Evolutionary conservation across 1,140 invertebrate genomes (phyloP).

Genomic region (Nebria ingens): DNA sequence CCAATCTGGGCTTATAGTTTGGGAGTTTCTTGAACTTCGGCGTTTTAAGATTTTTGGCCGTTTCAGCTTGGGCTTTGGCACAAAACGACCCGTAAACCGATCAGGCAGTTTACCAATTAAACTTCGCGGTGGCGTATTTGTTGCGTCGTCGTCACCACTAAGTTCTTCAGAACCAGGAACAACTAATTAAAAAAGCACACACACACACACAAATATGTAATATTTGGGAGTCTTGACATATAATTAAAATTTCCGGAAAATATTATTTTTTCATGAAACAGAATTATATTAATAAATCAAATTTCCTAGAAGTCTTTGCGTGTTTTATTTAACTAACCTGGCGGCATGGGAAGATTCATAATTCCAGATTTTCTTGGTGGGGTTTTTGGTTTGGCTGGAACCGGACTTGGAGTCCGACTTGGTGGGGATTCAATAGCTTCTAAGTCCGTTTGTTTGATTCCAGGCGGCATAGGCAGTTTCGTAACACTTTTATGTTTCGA

Average conservation of each 20-base stretch:
- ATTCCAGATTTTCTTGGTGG: constrained; percentile 50
- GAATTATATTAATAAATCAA: neutral
- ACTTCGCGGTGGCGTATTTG: constrained; percentile 53
- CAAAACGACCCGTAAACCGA: constrained; percentile 27
- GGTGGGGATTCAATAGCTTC: constrained; percentile 62
- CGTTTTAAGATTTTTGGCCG: constrained; percentile 67
- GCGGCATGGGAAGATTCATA: constrained; percentile 82
- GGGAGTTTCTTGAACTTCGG: constrained; percentile 50
- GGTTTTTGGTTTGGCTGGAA: constrained; percentile 38
- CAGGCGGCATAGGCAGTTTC: constrained; percentile 73
- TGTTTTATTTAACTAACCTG: constrained; percentile 50
- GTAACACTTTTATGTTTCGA: constrained; percentile 54
- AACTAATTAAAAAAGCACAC: constrained; percentile 38
- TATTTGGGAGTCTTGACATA: too few relatives aligned
- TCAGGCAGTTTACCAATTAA: constrained; percentile 23
- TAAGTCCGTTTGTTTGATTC: constrained; percentile 67
- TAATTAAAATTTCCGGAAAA: too few relatives aligned
- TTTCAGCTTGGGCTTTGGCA: constrained; percentile 46
- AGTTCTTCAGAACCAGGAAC: constrained; percentile 68
- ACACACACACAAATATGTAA: too few relatives aligned
- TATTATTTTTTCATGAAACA: too few relatives aligned
- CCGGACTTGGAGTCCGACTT: constrained; percentile 48
- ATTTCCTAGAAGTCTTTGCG: neutral
- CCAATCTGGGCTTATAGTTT: constrained; percentile 60
- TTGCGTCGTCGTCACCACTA: constrained; percentile 60